Evolutionary conservation across 35 echinoderm and acorn worm species (phyloP).

Genomic region (Acanthaster planci): DNA sequence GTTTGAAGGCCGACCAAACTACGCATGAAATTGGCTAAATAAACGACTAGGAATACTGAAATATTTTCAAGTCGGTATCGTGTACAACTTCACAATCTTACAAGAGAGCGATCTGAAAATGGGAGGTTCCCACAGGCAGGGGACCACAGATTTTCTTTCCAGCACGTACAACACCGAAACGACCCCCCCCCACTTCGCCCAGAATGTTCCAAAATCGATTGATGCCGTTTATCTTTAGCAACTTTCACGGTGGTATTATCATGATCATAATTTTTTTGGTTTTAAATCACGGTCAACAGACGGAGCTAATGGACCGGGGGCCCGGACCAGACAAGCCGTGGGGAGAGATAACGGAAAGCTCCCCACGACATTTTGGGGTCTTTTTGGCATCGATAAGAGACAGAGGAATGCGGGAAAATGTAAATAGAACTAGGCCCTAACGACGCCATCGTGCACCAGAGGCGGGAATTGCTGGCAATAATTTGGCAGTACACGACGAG

Average conservation of each 20-base stretch:
- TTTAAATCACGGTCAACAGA: slow-evolving; percentile 19
- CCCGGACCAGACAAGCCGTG: neutral
- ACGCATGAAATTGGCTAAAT: too few relatives aligned
- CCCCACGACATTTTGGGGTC: neutral
- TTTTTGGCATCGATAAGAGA: slow-evolving; percentile 18
- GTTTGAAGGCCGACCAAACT: too few relatives aligned
- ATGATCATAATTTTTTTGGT: slow-evolving; percentile 23
- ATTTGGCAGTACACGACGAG: neutral
- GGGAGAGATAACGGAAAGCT: slow-evolving; percentile 11
- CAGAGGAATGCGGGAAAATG: neutral
- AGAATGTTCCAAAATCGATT: too few relatives aligned
- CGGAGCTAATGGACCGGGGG: neutral
- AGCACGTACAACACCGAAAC: too few relatives aligned
- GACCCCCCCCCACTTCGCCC: too few relatives aligned
- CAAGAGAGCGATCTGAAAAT: too few relatives aligned
- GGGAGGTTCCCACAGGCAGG: too few relatives aligned
- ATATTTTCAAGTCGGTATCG: too few relatives aligned
- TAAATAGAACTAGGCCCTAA: neutral
- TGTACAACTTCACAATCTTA: too few relatives aligned
- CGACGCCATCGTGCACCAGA: neutral
- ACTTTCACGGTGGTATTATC: slow-evolving; percentile 8
- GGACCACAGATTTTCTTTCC: too few relatives aligned
- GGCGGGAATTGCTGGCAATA: neutral
- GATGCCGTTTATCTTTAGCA: neutral
- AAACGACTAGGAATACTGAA: too few relatives aligned